A percentile compares a stretch with the other conserved stretches of the same genome.
phyloP scores from a whole-genome alignment of 2,888 invertebrate genomes.

The Stegophylla sp. region DNA sequence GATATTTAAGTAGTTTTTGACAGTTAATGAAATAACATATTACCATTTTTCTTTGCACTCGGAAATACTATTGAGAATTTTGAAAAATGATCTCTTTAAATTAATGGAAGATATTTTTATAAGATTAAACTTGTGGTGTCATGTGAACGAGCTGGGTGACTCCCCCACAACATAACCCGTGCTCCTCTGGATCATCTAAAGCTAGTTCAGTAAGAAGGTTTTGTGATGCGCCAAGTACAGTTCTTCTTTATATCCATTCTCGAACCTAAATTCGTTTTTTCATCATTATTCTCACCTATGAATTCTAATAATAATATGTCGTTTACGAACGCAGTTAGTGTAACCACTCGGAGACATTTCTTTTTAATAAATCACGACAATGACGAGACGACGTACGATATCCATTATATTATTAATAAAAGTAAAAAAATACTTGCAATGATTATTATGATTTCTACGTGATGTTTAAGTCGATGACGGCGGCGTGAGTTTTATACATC shows the following conservation, averaged over 20 bases:
- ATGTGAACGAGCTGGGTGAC: no score
- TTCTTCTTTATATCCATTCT: constrained; percentile 56
- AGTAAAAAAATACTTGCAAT: no score
- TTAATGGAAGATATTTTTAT: no score
- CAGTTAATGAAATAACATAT: no score
- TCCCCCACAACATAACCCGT: no score
- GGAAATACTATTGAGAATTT: no score
- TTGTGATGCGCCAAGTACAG: constrained; percentile 53
- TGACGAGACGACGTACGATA: constrained; percentile 23
- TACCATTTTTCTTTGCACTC: no score
- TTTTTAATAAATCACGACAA: constrained; percentile 31
- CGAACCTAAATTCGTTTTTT: constrained; percentile 55
- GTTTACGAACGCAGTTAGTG: constrained; percentile 33
- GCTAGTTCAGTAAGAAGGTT: constrained; percentile 49
- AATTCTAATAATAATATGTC: constrained; percentile 36
- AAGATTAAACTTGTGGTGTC: no score
- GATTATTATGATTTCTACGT: constrained; percentile 30
- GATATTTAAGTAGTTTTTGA: no score
- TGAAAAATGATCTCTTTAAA: no score
- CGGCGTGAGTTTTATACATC: constrained; percentile 19
- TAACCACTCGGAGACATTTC: constrained; percentile 28
- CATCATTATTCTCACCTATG: constrained; percentile 45
- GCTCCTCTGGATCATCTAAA: constrained; percentile 57
- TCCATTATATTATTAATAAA: no score
- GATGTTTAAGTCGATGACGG: constrained; percentile 29